These are phyloP conservation scores for Danaus plexippus DNA, from an alignment of 1,140 invertebrate species.

Conservation along the genomic window DNA sequence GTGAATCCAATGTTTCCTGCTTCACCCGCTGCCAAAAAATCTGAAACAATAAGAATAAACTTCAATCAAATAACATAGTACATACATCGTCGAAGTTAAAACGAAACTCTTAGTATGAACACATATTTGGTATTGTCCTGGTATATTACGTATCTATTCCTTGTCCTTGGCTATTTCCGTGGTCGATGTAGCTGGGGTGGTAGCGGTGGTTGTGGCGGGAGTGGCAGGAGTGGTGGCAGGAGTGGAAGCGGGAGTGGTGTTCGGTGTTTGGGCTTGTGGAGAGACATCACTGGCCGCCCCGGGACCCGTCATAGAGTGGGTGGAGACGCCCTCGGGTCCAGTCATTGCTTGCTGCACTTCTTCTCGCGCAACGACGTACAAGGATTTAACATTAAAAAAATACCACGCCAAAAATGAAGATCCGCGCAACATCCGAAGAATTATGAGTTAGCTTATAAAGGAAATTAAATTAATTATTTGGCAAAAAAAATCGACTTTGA, in stretches of 20 bases:
- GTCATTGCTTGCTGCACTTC: slow-evolving; percentile 42
- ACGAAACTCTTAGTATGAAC: background rate
- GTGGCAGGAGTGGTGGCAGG: slow-evolving; percentile 13
- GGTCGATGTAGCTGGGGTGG: slow-evolving; percentile 29
- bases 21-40: slow-evolving; percentile 32
- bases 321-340: slow-evolving; percentile 8
- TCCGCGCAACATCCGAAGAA: too few species aligned
- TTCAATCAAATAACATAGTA: background rate
- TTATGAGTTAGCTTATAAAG: too few species aligned
- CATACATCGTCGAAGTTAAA: too few species aligned
- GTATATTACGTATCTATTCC: slow-evolving; percentile 13
- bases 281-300: slow-evolving; percentile 6
- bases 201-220: slow-evolving; percentile 15
- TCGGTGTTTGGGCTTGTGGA: background rate
- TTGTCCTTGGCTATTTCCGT: slow-evolving; percentile 26
- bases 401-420: too few species aligned
- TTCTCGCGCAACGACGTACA: slow-evolving; percentile 19
- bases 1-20: slow-evolving; percentile 38
- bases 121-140: slow-evolving; percentile 1
- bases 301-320: slow-evolving; percentile 4
- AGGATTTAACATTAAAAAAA: too few species aligned
- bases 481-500: too few species aligned
- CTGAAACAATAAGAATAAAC: slow-evolving; percentile 29
- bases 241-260: slow-evolving; percentile 9
- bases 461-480: too few species aligned